A percentile compares a stretch with the other conserved stretches of the same genome.
Conservation (phyloP, 2,888 invertebrate species). For the Machimus atricapillus region DNA sequence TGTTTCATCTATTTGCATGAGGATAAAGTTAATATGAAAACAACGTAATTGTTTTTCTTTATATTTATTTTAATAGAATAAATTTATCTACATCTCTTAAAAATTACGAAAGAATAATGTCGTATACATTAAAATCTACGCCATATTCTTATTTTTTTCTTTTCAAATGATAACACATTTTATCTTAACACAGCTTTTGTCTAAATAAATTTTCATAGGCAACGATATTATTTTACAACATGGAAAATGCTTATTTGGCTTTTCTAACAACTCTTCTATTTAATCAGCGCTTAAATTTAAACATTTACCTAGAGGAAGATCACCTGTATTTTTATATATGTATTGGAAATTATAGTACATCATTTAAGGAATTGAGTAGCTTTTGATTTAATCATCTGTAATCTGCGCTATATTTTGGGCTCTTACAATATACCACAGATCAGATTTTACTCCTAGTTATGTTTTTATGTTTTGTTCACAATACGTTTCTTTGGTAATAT, state of each 20-base stretch:
- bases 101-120: neutral
- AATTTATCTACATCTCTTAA: conserved; percentile 1
- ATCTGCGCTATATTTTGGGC: conserved; percentile 25
- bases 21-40: neutral
- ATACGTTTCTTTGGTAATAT: neutral
- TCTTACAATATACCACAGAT: conserved; percentile 22
- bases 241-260: neutral
- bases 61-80: conserved; percentile 4
- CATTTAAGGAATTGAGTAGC: neutral
- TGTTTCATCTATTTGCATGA: neutral
- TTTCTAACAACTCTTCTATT: neutral
- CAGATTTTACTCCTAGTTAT: neutral
- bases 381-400: neutral
- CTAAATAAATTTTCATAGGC: neutral
- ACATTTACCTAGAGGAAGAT: neutral
- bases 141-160: neutral
- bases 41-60: neutral
- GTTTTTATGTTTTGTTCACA: neutral
- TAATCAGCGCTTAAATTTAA: neutral
- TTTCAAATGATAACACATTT: neutral
- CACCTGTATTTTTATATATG: neutral
- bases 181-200: neutral
- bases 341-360: neutral
- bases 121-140: neutral
- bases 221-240: conserved; percentile 6